These are phyloP conservation scores for Stylophora pistillata DNA, from an alignment of 64 coral and sea anemone species.

Conservation along the genomic window DNA sequence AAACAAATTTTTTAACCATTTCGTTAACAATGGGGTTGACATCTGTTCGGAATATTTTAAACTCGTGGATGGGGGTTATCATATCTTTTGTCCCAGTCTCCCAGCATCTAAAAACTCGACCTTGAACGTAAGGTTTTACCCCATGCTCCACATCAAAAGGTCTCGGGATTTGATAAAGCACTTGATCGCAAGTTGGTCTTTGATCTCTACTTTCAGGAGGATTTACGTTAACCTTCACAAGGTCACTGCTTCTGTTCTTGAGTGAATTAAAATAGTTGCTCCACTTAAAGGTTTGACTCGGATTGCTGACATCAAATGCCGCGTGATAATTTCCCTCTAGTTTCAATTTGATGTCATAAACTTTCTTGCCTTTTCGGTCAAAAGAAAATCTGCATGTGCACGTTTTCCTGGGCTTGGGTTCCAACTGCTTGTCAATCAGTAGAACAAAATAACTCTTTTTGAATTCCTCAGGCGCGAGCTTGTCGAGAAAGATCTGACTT, in stretches of 20 bases:
- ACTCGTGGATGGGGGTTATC: slow-evolving; percentile 43
- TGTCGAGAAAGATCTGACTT: background rate
- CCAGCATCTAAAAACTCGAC: background rate
- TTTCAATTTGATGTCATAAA: background rate
- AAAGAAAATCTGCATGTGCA: background rate
- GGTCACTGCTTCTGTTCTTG: background rate
- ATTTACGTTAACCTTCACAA: background rate
- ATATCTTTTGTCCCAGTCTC: slow-evolving; percentile 54
- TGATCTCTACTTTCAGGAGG: background rate
- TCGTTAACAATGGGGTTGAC: background rate
- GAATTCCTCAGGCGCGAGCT: background rate
- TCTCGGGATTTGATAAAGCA: background rate
- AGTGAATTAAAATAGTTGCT: background rate
- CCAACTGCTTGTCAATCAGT: slow-evolving; percentile 5
- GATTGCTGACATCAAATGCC: background rate
- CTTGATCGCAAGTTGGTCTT: background rate
- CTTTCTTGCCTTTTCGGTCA: background rate
- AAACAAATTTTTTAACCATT: slow-evolving; percentile 40
- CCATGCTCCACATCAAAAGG: slow-evolving; percentile 5
- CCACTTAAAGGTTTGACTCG: background rate
- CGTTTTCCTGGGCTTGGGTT: background rate
- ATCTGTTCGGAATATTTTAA: slow-evolving; percentile 39
- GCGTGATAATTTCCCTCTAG: slow-evolving; percentile 7
- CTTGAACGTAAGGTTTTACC: slow-evolving; percentile 19
- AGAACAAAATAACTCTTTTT: background rate